Evolutionary conservation across 2,888 invertebrate genomes (phyloP), one percentile per base, ranked within the genome.

Genomic region (Aspidiotus rigidus): DNA sequence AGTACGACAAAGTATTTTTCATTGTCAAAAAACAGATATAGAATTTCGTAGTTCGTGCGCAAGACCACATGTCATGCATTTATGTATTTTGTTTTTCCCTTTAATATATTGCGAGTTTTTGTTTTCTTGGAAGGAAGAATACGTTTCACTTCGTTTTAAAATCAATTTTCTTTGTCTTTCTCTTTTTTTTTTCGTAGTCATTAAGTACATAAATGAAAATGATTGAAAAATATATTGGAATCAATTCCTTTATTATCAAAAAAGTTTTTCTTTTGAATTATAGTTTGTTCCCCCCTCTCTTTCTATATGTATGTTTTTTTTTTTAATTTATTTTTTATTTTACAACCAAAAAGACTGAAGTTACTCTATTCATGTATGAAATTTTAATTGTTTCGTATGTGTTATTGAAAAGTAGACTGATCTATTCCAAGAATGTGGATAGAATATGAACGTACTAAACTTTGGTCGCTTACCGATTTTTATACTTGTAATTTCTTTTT

Each of bases 281-380:
- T 28, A 28, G 28, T 28, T 28, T 28, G 1, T 28, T 28, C n/a
- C 28, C 28, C 28, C 5, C 28, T 28, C 28, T 28, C 28, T 28
- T 15, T 56, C 16, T 56, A 15, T 17, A 10, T 56, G 13, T n/a
- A 17, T n/a, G 13, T 56, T n/a, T 56, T 56, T 56, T 11, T n/a
- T n/a, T 56, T n/a, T 2, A 56, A 56, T 16, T 17, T 56, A 56
- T 56, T 56, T 56, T 59, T 59, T 49, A 13, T 49, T 49, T 49
- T 39, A 39, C 13, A 28, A 28, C 28, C 28, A 11, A 39, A 39
- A 59, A 59, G 59, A 59, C 59, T 59, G 59, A 59, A 59, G 28
- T 59, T 28, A 59, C 59, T 59, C 59, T 59, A 59, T 59, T 59
- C 59, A 59, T 59, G 28, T 59, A 13, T 28, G 28, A 28, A 59